Evolutionary conservation across 2,888 invertebrate genomes (phyloP), one percentile per base, ranked within the genome.

Genomic region (Platypus cylindrus): DNA sequence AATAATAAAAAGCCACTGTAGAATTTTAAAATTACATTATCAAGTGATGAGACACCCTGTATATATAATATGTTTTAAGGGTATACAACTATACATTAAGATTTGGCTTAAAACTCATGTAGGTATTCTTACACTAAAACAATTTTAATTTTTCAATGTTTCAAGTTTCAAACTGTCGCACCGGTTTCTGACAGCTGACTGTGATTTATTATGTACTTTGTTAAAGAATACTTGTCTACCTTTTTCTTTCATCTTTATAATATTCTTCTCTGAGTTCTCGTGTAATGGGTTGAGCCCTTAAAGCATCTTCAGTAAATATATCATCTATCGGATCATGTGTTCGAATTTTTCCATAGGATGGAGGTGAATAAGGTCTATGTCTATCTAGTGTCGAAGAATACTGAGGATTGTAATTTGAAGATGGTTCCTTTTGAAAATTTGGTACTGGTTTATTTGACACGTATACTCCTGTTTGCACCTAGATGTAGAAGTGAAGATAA

Each of bases 271-370:
- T 48, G 38, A 55, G 55, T 30, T 62, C 61, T 14, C 59, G 45
- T 36, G 55, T 52, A 28, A 58, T 51, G 23, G 58, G 55, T 36
- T 59, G 55, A 5, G 58, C 55, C 44, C 51, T 56, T 28, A 62
- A 47, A 17, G 63, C 62, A 45, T 56, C 56, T 15, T 50, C 42
- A 3, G 63, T 63, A 49, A 64, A 65, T 38, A 64, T 55, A 37
- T 59, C 55, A 45, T 65, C 65, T 41, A 64, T 63, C 2, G 61
- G 53, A 45, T 64, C 62, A 18, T 50, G 48, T 32, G 46, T 47
- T 3, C 44, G 33, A 29, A 24, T 37, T 17, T 36, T 42, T 14
- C 43, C 28, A 3, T 35, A 27, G 4, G 47, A 39, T 8, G 37
- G 17, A 22, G 47, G 45, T 9, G 39, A 43, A 28, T 44, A 41